Conservation (phyloP, 2,113 vertebrate species). For the Lates calcarifer region DNA sequence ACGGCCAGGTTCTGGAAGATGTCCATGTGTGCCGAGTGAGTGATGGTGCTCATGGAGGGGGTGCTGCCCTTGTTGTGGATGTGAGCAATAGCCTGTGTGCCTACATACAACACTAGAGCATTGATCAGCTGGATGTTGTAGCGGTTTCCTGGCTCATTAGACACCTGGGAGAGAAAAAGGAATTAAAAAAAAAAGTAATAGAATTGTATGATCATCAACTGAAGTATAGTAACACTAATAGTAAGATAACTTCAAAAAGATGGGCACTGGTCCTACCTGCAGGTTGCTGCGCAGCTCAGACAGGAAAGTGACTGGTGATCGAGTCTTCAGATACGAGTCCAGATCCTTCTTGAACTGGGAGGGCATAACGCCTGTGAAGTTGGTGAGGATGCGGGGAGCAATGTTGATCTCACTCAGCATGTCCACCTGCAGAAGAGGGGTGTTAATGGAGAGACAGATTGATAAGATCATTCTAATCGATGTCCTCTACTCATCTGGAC, state of each 20-base stretch:
- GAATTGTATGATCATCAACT: too few relatives aligned
- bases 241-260: not conserved
- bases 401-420: conserved; percentile 99
- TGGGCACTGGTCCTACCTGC: conserved; percentile 83
- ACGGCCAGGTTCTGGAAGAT: conserved; percentile 99
- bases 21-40: conserved; percentile 99
- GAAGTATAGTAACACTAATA: too few relatives aligned
- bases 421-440: conserved; percentile 88
- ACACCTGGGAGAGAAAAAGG: conserved; percentile 86
- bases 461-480: not conserved
- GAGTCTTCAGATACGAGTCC: conserved; percentile 99
- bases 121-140: conserved; percentile 99
- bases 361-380: conserved; percentile 99
- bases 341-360: conserved; percentile 99
- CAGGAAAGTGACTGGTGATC: conserved; percentile 97
- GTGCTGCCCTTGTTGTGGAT: conserved; percentile 99
- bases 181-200: too few relatives aligned
- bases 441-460: not conserved
- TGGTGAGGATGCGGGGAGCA: conserved; percentile 97
- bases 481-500: not conserved
- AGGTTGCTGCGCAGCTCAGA: conserved; percentile 98
- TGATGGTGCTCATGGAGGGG: conserved; percentile 99
- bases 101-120: conserved; percentile 97
- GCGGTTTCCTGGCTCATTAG: conserved; percentile 97
- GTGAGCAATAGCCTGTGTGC: conserved; percentile 98